Base-by-base conservation (phyloP, 2,888 invertebrate species). In the Adelognathus sp. region DNA sequence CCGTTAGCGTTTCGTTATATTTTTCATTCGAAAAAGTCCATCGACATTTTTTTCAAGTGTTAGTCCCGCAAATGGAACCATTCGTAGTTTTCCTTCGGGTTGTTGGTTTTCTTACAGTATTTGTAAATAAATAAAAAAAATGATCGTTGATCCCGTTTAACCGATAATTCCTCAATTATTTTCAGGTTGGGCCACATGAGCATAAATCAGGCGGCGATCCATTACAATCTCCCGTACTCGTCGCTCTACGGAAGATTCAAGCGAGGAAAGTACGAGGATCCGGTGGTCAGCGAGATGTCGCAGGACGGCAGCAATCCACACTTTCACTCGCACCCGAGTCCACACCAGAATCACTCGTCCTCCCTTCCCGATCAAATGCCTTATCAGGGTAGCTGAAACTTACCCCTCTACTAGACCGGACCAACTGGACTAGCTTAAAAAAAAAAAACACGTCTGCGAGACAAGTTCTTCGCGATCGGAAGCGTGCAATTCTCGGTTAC, bases 181-280 rank as follows among this genome's bases (percentile, higher is more conserved):
- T 6, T 9, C 18, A 97, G 97, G 88, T 93, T 97, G 83, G 97
- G 97, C 29, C 97, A 97, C 90, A 97, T 97, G 97, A 97, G 97
- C 80, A 97, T 97, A 87, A 97, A 97, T 92, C 97, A 97, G 92
- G 97, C 97, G 63, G 97, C 97, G 66, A 97, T 97, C 85, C 97
- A 97, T 90, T 97, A 95, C 92, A 97, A 97, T 92, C 92, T 97
- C 88, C 97, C 97, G 41, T 97, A 97, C 90, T 97, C 97, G 11
- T 97, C 97, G 3, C 92, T 97, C 29, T 97, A 97, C 89, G 97
- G 97, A 0, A 94, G 97, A 74, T 97, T 97, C 91, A 97, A 97
- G 91, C 93, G 97, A 63, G 96, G 96, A 88, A 97, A 97, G 91
- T 96, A 96, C 89, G 96, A 96, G 76, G 92, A 91, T 66, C 90